These are phyloP conservation scores for Penelope pileata DNA, from an alignment of 2,113 vertebrate genomes.

Conservation along the genomic window DNA sequence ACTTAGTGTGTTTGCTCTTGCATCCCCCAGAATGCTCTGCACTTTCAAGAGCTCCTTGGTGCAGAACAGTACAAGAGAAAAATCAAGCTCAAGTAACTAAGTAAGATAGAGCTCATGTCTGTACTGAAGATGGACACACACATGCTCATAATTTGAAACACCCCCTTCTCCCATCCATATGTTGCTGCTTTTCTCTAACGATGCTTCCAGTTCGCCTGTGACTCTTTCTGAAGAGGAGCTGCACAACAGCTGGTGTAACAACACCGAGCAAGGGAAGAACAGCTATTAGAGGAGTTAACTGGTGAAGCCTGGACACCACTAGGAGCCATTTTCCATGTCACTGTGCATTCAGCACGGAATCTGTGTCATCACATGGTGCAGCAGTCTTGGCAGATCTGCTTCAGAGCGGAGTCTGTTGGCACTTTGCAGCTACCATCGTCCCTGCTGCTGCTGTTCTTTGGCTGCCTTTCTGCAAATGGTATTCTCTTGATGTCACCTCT, in stretches of 20 bases:
- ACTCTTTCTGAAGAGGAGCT: conserved; percentile 41
- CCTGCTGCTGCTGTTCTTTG: conserved; percentile 40
- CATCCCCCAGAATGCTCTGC: neutral
- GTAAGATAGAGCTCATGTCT: neutral
- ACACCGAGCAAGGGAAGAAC: conserved; percentile 34
- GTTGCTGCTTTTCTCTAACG: conserved; percentile 25
- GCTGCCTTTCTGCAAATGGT: conserved; percentile 44
- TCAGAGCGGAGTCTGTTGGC: conserved; percentile 59
- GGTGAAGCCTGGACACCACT: conserved; percentile 59
- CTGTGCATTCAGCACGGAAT: conserved; percentile 58
- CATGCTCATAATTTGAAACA: neutral
- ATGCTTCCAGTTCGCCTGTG: conserved; percentile 39
- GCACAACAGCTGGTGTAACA: conserved; percentile 75
- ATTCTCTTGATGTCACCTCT: conserved; percentile 35
- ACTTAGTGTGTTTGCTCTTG: neutral
- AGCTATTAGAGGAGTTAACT: conserved; percentile 68
- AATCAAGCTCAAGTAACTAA: neutral
- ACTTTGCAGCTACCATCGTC: conserved; percentile 38
- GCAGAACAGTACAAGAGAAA: neutral
- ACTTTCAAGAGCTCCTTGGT: neutral
- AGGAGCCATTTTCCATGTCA: conserved; percentile 70
- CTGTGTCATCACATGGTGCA: conserved; percentile 60
- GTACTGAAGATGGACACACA: neutral
- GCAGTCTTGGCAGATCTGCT: conserved; percentile 38
- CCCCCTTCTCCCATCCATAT: conserved; percentile 15